phyloP scores from a whole-genome alignment of 2,113 vertebrate species.

The Felis chaus region DNA sequence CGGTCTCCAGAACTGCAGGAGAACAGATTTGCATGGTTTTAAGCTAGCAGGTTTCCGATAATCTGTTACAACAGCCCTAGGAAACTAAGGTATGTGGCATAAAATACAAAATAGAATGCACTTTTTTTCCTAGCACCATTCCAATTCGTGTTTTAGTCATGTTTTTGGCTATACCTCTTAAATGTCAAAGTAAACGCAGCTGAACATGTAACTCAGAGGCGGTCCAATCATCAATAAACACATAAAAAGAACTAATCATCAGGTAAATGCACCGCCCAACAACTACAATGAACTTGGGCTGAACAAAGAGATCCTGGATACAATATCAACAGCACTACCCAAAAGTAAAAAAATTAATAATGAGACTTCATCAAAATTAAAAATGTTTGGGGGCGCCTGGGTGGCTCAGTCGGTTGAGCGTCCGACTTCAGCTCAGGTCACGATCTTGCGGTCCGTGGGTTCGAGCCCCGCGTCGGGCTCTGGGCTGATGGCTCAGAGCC shows the following conservation, averaged over 20 bases:
- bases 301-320: background rate
- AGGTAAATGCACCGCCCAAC: background rate
- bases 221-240: background rate
- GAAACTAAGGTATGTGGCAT: background rate
- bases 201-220: background rate
- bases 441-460: too few species aligned
- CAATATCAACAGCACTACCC: background rate
- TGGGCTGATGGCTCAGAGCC: too few species aligned
- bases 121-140: background rate
- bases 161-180: background rate
- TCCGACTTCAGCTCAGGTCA: too few species aligned
- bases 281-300: background rate
- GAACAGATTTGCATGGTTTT: background rate
- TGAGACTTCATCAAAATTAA: background rate
- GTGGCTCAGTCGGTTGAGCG: too few species aligned
- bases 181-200: background rate
- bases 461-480: too few species aligned
- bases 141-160: background rate
- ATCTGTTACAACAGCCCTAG: background rate
- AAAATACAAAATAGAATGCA: background rate
- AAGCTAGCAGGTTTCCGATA: background rate
- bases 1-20: background rate
- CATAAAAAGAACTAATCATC: background rate
- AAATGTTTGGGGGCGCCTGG: background rate
- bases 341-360: background rate